Base-by-base conservation (phyloP, 2,797 vertebrate genomes). In the Antrozous pallidus region DNA sequence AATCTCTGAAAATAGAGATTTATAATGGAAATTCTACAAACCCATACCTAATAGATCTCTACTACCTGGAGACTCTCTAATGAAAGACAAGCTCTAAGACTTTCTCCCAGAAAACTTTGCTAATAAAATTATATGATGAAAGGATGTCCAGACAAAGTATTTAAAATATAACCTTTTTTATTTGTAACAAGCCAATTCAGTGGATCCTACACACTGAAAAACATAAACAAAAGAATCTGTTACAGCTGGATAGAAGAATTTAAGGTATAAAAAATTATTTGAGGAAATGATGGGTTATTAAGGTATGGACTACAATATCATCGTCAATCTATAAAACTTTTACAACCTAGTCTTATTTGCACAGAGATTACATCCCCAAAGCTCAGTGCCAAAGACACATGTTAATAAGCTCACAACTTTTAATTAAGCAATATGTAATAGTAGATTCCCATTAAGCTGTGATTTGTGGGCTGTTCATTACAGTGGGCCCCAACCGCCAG, bases 381-480 rank as follows among this genome's bases (percentile, higher is more conserved):
- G 97, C 98, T 99, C 98, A 97, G 97, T 98, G 98, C 98, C 98
- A 98, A 98, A 99, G 99, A 99, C 99, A 99, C 99, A 99, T 99
- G 99, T 99, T 99, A 99, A 99, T 99, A 99, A 99, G 99, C 99
- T 99, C 98, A 99, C 99, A 99, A 99, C 99, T 99, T 99, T 99
- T 99, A 99, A 99, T 99, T 99, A 99, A 99, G 99, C 99, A 99
- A 99, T 99, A 99, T 99, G 99, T 99, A 99, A 99, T 99, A 99
- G 99, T 99, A 99, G 99, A 98, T 98, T 98, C 99, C 99, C 99
- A 99, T 99, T 99, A 99, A 98, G 98, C 98, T 98, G 98, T 99
- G 99, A 99, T 99, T 99, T 99, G 99, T 99, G 98, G 99, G 98
- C 98, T 98, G 98, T 99, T 99, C 99, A 99, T 99, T 99, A 99